Conservation (phyloP, 2,888 invertebrate genomes). For the Pachliopta kotzebuea region DNA sequence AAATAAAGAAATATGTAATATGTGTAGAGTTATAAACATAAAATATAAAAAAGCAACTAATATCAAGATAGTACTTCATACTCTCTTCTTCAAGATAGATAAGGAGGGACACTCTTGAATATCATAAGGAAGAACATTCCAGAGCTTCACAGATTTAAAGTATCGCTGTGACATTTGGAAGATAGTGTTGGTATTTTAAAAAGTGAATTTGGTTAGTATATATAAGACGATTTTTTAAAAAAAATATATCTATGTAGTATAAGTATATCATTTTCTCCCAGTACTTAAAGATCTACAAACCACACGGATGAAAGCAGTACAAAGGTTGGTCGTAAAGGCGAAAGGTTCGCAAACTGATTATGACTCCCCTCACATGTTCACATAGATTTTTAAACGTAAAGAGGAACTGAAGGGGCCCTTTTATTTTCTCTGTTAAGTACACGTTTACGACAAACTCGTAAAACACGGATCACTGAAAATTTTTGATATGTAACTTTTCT, state of each 20-base stretch:
- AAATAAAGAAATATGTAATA: too few species aligned
- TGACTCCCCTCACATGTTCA: constrained; percentile 53
- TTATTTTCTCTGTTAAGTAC: constrained; percentile 73
- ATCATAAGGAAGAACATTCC: too few species aligned
- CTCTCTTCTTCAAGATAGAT: too few species aligned
- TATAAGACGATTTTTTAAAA: too few species aligned
- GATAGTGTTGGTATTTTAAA: too few species aligned
- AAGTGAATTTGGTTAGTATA: too few species aligned
- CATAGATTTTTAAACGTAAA: constrained; percentile 65
- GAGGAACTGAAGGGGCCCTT: constrained; percentile 56
- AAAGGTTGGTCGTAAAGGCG: constrained; percentile 30
- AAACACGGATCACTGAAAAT: constrained; percentile 80
- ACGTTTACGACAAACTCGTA: constrained; percentile 78
- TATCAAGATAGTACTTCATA: too few species aligned
- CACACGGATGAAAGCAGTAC: constrained; percentile 25
- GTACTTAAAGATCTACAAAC: constrained; percentile 4
- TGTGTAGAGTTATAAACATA: too few species aligned
- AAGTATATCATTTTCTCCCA: background rate
- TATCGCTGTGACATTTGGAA: too few species aligned
- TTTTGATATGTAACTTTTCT: constrained; percentile 80
- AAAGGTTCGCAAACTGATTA: constrained; percentile 49
- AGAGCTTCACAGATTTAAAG: too few species aligned
- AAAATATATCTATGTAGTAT: background rate
- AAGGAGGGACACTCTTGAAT: too few species aligned
- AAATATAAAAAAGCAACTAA: too few species aligned